A percentile compares a stretch with the other conserved stretches of the same genome.
phyloP scores from a whole-genome alignment of 1,140 invertebrate species.

The Tetramorium alpestre region DNA sequence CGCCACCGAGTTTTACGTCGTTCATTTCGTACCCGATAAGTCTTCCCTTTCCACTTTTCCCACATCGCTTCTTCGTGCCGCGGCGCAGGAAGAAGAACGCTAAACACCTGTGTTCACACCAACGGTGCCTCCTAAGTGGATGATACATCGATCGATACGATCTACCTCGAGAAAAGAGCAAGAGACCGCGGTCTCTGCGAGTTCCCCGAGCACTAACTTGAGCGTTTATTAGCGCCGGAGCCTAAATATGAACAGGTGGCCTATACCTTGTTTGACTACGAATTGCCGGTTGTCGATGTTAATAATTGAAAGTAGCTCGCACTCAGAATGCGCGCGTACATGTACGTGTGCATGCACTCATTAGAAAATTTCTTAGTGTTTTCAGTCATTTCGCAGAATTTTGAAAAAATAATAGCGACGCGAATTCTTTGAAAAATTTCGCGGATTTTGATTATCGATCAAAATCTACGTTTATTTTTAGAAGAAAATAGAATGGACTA shows the following conservation, averaged over 20 bases:
- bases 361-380: not conserved
- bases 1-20: conserved; percentile 12
- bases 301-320: conserved; percentile 29
- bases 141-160: too few relatives aligned
- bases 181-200: conserved; percentile 12
- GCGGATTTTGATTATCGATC: not conserved
- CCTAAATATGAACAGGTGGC: conserved; percentile 69
- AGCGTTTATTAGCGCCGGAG: conserved; percentile 63
- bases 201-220: conserved; percentile 26
- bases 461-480: not conserved
- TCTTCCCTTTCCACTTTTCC: conserved; percentile 10
- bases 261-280: conserved; percentile 31
- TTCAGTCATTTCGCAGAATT: not conserved
- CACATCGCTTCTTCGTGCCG: not conserved
- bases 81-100: not conserved
- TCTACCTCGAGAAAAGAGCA: conserved; percentile 41
- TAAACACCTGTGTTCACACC: conserved; percentile 68
- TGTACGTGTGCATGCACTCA: not conserved
- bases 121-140: conserved; percentile 45
- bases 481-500: not conserved
- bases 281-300: conserved; percentile 48
- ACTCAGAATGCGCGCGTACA: not conserved
- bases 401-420: not conserved
- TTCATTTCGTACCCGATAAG: conserved; percentile 15
- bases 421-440: not conserved